Evolutionary conservation across 2,113 vertebrate species (phyloP).

Genomic region (Indicator indicator): DNA sequence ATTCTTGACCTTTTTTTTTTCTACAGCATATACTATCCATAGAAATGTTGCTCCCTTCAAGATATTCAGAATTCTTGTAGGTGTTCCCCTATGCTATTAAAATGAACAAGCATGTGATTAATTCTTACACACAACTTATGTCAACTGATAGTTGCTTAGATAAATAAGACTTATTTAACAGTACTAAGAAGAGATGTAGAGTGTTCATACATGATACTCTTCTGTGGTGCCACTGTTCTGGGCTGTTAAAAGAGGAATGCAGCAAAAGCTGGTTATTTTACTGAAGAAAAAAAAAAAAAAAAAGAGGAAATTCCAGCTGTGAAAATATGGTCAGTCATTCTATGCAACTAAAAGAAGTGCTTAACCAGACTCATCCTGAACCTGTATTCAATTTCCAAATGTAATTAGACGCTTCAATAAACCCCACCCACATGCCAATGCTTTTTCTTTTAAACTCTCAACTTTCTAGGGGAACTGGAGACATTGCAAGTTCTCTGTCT

Average conservation of each 20-base stretch:
- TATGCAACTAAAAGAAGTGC: slow-evolving; percentile 71
- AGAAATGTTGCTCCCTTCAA: background rate
- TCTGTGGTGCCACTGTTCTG: slow-evolving; percentile 28
- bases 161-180: background rate
- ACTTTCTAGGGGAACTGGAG: slow-evolving; percentile 66
- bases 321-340: slow-evolving; percentile 73
- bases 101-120: background rate
- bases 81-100: background rate
- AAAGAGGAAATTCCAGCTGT: slow-evolving; percentile 69
- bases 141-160: slow-evolving; percentile 16
- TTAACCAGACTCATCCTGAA: slow-evolving; percentile 71
- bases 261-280: slow-evolving; percentile 50
- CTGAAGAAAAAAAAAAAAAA: background rate
- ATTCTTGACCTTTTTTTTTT: background rate
- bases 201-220: background rate
- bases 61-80: background rate
- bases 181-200: background rate
- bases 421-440: slow-evolving; percentile 77
- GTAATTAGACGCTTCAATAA: slow-evolving; percentile 78
- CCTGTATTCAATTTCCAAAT: slow-evolving; percentile 76
- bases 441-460: slow-evolving; percentile 70
- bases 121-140: background rate
- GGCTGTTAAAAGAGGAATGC: slow-evolving; percentile 10
- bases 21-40: background rate
- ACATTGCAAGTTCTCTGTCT: slow-evolving; percentile 64